phyloP scores from a whole-genome alignment of 2,888 invertebrate genomes.

The Pherbina coryleti region DNA sequence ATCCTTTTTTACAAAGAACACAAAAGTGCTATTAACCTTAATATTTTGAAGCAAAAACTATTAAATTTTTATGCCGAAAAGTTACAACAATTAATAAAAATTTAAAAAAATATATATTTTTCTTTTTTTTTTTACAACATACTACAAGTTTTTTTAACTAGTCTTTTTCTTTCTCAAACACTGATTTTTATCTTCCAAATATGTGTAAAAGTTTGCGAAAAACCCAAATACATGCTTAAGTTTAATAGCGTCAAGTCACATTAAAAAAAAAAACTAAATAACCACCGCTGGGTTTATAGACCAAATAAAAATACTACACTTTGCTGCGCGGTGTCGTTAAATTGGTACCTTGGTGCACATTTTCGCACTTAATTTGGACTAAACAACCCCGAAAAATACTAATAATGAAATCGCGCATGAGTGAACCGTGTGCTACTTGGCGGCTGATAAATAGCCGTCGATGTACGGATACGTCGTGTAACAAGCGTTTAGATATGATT shows the following conservation, averaged over 20 bases:
- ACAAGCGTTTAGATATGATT: conserved; percentile 22
- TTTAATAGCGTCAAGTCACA: neutral
- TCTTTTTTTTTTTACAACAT: conserved; percentile 20
- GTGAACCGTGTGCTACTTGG: neutral
- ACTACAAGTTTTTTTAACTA: conserved; percentile 46
- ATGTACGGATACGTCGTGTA: conserved; percentile 7
- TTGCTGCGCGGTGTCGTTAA: conserved; percentile 7
- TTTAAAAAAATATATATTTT: too few species aligned
- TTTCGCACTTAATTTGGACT: conserved; percentile 28
- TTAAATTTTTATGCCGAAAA: too few species aligned
- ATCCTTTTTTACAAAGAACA: too few species aligned
- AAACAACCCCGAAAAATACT: neutral
- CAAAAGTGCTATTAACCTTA: too few species aligned
- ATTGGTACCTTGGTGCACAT: conserved; percentile 18
- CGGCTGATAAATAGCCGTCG: conserved; percentile 7
- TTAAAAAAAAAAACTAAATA: neutral
- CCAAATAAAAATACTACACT: neutral
- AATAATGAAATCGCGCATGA: neutral
- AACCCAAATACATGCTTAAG: neutral
- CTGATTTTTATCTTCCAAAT: neutral
- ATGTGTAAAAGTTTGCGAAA: neutral
- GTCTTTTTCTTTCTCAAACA: neutral
- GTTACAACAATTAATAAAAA: too few species aligned
- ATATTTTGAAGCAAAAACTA: too few species aligned
- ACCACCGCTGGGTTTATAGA: neutral